Conservation (phyloP, 2,113 vertebrate genomes). For the Grammomys surdaster region DNA sequence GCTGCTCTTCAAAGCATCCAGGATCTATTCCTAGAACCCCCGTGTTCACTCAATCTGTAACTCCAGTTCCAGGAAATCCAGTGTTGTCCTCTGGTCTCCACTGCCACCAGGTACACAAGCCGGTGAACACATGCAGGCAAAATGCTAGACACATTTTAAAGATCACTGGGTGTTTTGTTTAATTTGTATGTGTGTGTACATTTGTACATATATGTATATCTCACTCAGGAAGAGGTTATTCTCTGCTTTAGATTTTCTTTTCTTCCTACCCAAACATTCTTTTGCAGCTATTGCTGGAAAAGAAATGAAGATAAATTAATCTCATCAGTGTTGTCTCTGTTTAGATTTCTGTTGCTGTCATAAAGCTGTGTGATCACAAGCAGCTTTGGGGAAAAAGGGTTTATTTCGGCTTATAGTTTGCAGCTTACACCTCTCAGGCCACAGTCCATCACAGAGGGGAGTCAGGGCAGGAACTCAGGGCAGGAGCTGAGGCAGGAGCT, state of each 20-base stretch:
- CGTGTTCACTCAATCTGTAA: not conserved
- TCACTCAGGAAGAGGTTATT: not conserved
- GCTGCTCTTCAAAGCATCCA: not conserved
- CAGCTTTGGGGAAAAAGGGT: not conserved
- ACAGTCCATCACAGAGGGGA: not conserved
- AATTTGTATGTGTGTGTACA: not conserved
- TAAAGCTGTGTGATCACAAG: not conserved
- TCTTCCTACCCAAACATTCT: not conserved
- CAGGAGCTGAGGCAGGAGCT: not conserved
- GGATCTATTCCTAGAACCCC: not conserved
- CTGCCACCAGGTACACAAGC: not conserved
- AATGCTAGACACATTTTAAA: not conserved
- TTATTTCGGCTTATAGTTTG: not conserved
- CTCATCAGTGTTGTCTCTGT: not conserved
- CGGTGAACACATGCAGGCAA: not conserved
- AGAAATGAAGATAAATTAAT: not conserved
- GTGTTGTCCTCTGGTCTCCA: not conserved
- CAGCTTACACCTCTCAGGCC: not conserved
- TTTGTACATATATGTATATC: not conserved
- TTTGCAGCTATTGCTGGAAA: not conserved
- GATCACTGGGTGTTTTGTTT: not conserved
- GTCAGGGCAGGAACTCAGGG: not conserved
- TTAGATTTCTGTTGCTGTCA: not conserved
- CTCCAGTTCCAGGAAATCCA: not conserved
- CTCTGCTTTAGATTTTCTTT: conserved; percentile 32